Evolutionary conservation across 2,797 vertebrate species (phyloP).

Genomic region (Phoebastria nigripes): DNA sequence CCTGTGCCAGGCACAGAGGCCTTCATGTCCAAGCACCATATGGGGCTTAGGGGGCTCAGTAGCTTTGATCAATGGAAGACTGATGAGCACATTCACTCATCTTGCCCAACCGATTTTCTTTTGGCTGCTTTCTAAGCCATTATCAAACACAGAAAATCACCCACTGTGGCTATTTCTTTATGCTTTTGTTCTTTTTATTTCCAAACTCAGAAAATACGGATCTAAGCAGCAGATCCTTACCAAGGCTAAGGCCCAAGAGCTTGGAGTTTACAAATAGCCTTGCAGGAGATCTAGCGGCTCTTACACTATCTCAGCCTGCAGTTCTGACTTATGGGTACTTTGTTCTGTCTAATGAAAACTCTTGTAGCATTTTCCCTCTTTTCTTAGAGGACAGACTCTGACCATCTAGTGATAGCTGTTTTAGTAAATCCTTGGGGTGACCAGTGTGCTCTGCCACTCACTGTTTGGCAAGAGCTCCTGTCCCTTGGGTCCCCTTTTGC

Average conservation of each 20-base stretch:
- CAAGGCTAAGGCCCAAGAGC: background rate
- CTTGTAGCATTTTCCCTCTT: background rate
- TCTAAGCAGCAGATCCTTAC: background rate
- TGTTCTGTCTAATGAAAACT: background rate
- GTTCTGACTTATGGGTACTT: background rate
- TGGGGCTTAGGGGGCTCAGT: background rate
- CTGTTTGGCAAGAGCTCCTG: background rate
- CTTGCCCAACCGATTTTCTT: background rate
- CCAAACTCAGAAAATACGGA: background rate
- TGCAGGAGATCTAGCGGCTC: background rate
- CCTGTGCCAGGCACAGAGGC: background rate
- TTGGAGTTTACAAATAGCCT: background rate
- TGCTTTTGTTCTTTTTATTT: background rate
- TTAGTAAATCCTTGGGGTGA: background rate
- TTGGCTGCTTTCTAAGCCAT: background rate
- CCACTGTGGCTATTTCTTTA: background rate
- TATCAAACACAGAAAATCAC: background rate
- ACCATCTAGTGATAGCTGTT: background rate
- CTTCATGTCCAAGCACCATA: rapidly evolving
- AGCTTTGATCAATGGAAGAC: background rate
- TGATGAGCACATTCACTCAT: background rate
- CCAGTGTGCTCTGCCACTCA: background rate
- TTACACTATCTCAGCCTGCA: background rate
- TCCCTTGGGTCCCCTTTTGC: background rate
- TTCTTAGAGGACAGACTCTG: background rate